Evolutionary conservation across 2,888 invertebrate genomes (phyloP).

Genomic region (Tachina lurida): DNA sequence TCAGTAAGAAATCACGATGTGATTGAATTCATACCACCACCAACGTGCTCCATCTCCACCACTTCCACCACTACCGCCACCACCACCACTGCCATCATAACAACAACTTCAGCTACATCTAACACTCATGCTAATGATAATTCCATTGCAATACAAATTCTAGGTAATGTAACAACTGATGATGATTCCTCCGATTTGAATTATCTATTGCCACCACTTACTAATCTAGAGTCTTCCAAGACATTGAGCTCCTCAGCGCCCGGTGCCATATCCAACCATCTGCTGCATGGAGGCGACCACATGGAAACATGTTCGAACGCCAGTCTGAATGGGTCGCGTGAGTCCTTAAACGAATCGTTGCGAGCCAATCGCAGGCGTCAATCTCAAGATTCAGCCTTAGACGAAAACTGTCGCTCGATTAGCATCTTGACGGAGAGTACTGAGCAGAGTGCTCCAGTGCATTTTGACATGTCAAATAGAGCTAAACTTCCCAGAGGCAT

Average conservation of each 20-base stretch:
- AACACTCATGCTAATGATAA: conserved; percentile 73
- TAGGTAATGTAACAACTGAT: conserved; percentile 73
- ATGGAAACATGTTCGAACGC: conserved; percentile 73
- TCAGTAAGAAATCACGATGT: conserved; percentile 73
- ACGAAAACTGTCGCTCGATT: conserved; percentile 89
- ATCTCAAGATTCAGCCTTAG: conserved; percentile 85
- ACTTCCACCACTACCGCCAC: conserved; percentile 68
- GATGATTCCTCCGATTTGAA: conserved; percentile 77
- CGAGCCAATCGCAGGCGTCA: conserved; percentile 77
- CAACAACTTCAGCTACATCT: conserved; percentile 68
- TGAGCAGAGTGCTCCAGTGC: conserved; percentile 94
- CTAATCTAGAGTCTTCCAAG: conserved; percentile 87
- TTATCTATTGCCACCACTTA: conserved; percentile 79
- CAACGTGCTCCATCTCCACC: conserved; percentile 46
- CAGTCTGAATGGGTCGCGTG: conserved; percentile 74
- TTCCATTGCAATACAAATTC: conserved; percentile 73
- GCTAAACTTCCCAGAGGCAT: conserved; percentile 98
- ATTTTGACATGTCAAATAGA: conserved; percentile 96
- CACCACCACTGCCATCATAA: conserved; percentile 65
- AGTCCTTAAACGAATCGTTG: conserved; percentile 70
- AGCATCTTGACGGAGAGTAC: conserved; percentile 95
- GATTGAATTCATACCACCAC: conserved; percentile 69
- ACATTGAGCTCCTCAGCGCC: conserved; percentile 93
- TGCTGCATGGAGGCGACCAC: conserved; percentile 73
- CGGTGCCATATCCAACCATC: conserved; percentile 87